These are phyloP conservation scores for Diaperis boleti DNA, from an alignment of 2,888 invertebrate species.

Conservation along the genomic window DNA sequence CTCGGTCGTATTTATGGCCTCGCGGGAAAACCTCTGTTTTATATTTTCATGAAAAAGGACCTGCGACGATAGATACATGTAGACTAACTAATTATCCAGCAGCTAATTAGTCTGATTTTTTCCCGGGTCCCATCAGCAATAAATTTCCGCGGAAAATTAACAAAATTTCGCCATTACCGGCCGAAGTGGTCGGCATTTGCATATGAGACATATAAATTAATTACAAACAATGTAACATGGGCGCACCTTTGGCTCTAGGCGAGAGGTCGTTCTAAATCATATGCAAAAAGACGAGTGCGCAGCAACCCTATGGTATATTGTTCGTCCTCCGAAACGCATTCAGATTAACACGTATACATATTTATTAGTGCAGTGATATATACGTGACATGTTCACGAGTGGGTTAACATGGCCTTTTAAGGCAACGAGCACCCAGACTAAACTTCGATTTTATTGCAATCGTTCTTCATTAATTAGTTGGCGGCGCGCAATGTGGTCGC, in stretches of 20 bases:
- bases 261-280: slow-evolving; percentile 26
- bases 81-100: no score
- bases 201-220: slow-evolving; percentile 39
- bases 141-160: slow-evolving; percentile 9
- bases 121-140: background rate
- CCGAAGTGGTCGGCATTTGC: slow-evolving; percentile 30
- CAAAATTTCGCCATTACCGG: slow-evolving; percentile 28
- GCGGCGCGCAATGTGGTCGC: slow-evolving; percentile 1
- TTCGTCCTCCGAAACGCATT: slow-evolving; percentile 30
- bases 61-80: no score
- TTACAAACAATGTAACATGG: slow-evolving; percentile 35
- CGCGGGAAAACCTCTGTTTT: no score
- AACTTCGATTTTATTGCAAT: slow-evolving; percentile 31
- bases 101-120: no score
- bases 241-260: slow-evolving; percentile 23
- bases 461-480: slow-evolving; percentile 29
- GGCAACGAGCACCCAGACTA: slow-evolving; percentile 36
- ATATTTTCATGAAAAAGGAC: no score
- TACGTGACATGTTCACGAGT: slow-evolving; percentile 33
- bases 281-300: slow-evolving; percentile 12
- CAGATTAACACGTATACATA: slow-evolving; percentile 33
- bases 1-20: no score
- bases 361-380: slow-evolving; percentile 33
- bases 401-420: slow-evolving; percentile 31
- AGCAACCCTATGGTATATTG: slow-evolving; percentile 1